Base-by-base conservation (phyloP, 2,113 vertebrate species). In the Corydoras sp. region DNA sequence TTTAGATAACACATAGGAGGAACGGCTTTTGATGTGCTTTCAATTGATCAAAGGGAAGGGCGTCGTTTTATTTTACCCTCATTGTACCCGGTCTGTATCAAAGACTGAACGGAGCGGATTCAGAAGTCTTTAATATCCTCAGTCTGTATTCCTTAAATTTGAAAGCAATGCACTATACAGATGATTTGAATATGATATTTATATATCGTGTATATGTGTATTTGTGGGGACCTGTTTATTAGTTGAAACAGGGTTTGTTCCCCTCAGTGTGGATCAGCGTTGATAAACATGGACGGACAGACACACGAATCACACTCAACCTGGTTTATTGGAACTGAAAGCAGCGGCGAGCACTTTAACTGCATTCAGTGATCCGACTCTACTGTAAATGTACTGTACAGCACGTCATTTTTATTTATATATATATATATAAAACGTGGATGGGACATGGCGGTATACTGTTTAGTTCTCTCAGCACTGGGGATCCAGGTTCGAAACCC, bases 341-440 rank as follows among this genome's bases (percentile, higher is more conserved):
- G 61, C 29, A 69, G 58, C 67, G 18, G 63, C 55, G 66, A 74
- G 74, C 68, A 70, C 49, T 65, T 55, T 59, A 60, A 58, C 65
- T 48, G 30, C 63, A 59, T 70, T 65, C 59, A 49, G 10, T 68
- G 49, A n/a, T 55, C 58, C 63, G 59, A 48, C 63, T 43, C 18
- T 24, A 71, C 61, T 10, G 54, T 60, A 60, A 62, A 0, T 9
- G 24, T 54, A 12, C 8, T 8, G 70, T 74, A 43, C 63, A 53
- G 55, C 68, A 70, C 66, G 58, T 73, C 53, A 73, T 54, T 65
- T 79, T 68, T 69, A 69, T 48, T n/a, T 13, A 13, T 9, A 14
- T 43, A 43, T 43, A 43, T 24, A 24, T 24, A 24, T 24, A 24
- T 24, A 24, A n/a, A n/a, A 24, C 18, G 18, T 24, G 18, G 18